Evolutionary conservation across 2,113 vertebrate species (phyloP).

Genomic region (Pavo muticus): DNA sequence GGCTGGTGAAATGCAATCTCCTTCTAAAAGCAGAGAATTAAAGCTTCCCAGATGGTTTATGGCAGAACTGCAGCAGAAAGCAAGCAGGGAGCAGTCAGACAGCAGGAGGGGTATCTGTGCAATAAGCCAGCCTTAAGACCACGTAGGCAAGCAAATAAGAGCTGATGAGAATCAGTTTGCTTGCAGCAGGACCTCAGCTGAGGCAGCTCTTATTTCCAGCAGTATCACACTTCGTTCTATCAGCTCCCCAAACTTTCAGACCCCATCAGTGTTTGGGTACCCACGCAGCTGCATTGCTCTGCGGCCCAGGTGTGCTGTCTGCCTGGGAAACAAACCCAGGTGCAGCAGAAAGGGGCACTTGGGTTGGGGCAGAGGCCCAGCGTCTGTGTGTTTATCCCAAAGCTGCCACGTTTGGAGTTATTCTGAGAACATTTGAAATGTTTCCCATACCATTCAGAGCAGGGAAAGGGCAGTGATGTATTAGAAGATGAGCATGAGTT

Average conservation of each 20-base stretch:
- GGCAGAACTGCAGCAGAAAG: neutral
- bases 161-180: neutral
- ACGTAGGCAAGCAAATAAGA: neutral
- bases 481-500: neutral
- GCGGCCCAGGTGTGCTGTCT: neutral
- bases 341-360: fast-evolving
- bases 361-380: neutral
- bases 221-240: neutral
- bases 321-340: neutral
- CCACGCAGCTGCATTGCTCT: too few relatives aligned
- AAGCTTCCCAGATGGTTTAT: neutral
- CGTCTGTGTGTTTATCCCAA: neutral
- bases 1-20: neutral
- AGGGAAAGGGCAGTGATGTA: fast-evolving
- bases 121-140: neutral
- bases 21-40: neutral
- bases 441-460: neutral
- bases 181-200: neutral
- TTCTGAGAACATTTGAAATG: fast-evolving
- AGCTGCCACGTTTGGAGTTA: fast-evolving
- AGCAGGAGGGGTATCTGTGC: neutral
- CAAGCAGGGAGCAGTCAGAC: neutral
- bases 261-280: too few relatives aligned
- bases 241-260: neutral
- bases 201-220: constrained; percentile 21